Percentiles rank a stretch among this genome's conserved stretches.
These are phyloP conservation scores for Torymus tubicola DNA, from an alignment of 2,888 invertebrate genomes.

Conservation along the genomic window DNA sequence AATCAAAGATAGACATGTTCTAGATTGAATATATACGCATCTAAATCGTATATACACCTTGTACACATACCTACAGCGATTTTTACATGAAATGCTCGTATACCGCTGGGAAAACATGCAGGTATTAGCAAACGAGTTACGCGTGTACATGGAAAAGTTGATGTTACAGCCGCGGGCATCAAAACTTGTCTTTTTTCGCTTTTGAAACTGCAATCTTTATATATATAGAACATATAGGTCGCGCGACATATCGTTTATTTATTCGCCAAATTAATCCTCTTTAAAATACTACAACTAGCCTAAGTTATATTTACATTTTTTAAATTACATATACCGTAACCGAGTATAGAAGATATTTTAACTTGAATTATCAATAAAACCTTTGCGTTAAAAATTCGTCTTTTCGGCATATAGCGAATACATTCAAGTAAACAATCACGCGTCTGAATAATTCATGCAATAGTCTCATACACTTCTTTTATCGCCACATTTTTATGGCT, in stretches of 20 bases:
- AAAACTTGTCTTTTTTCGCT: conserved; percentile 1
- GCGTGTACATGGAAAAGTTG: conserved; percentile 28
- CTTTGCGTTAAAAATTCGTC: too few relatives aligned
- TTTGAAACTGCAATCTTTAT: conserved; percentile 6
- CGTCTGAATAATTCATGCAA: too few relatives aligned
- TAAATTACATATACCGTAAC: too few relatives aligned
- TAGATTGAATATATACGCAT: conserved; percentile 6
- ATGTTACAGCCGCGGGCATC: background rate
- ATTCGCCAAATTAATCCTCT: too few relatives aligned
- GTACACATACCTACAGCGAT: conserved; percentile 19
- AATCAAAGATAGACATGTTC: conserved; percentile 48
- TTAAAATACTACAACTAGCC: too few relatives aligned
- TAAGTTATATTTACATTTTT: too few relatives aligned
- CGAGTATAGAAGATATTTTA: too few relatives aligned
- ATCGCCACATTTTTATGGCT: too few relatives aligned
- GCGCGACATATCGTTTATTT: too few relatives aligned
- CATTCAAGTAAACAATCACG: background rate
- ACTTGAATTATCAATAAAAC: too few relatives aligned
- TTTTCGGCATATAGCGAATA: background rate
- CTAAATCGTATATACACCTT: background rate
- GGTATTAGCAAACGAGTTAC: conserved; percentile 41
- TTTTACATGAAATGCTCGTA: conserved; percentile 44
- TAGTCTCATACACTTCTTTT: too few relatives aligned
- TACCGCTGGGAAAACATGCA: conserved; percentile 41
- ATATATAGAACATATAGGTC: too few relatives aligned